phyloP scores from a whole-genome alignment of 2,888 invertebrate genomes.

The Acholoe squamosa region DNA sequence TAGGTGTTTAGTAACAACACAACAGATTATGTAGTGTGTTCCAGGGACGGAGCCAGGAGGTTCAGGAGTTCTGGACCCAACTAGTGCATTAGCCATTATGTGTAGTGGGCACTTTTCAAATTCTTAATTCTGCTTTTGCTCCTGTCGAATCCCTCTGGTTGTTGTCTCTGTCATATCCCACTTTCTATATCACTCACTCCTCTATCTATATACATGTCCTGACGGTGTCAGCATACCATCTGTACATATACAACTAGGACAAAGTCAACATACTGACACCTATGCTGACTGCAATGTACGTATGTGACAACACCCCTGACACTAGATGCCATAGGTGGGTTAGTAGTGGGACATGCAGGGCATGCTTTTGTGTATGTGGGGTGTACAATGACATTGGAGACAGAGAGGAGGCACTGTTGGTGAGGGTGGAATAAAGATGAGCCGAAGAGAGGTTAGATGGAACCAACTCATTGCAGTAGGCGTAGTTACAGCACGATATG shows the following conservation, averaged over 20 bases:
- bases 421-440: slow-evolving; percentile 59
- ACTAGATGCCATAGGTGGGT: neutral
- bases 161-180: neutral
- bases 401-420: slow-evolving; percentile 39
- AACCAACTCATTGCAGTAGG: slow-evolving; percentile 63
- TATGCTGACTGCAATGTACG: neutral
- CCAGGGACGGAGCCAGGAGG: too few relatives aligned
- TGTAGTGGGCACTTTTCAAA: too few relatives aligned
- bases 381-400: neutral
- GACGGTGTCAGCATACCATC: neutral
- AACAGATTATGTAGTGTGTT: too few relatives aligned
- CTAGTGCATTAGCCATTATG: too few relatives aligned
- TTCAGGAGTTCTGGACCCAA: too few relatives aligned
- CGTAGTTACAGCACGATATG: slow-evolving; percentile 64
- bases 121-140: neutral
- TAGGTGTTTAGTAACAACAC: too few relatives aligned
- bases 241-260: neutral
- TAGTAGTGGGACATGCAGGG: neutral
- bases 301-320: neutral
- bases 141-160: neutral
- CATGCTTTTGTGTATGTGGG: neutral
- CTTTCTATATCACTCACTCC: neutral
- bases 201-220: neutral
- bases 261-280: neutral
- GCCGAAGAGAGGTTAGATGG: slow-evolving; percentile 58